Evolutionary conservation across 2,113 vertebrate genomes (phyloP), one percentile per base, ranked within the genome.

Genomic region (Alethe castanea): DNA sequence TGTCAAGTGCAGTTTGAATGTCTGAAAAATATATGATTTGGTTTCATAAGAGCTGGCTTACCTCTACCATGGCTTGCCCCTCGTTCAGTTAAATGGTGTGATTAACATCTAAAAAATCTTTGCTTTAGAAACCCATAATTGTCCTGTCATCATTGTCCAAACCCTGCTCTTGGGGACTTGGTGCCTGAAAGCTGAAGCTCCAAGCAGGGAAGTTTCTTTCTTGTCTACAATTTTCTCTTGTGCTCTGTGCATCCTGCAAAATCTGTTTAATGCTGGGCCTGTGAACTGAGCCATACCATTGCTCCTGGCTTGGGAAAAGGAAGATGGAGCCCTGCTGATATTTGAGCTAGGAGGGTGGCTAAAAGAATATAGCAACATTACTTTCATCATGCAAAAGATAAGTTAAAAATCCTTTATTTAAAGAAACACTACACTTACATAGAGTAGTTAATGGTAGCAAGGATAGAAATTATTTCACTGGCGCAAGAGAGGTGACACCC

Each of bases 181-280:
- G 20, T 53, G 11, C 42, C 72, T 88, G 36, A 93, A 53, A 91
- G 38, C 48, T 50, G 44, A 81, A 47, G 24, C 18, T 69, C 11
- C 53, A 53, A 53, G 53, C 42, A 66, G 35, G 10, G 25, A 54
- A 16, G 5, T 69, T 73, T 61, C 16, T 52, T 84, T 56, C 62
- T 50, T 36, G 11, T 69, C 44, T 78, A 14, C n/a, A 36, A 22
- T 72, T 85, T 71, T 67, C 44, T 38, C 31, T 64, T 50, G 28
- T 35, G 8, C 31, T 87, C n/a, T 42, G 42, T 38, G 24, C 23
- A 53, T 67, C 59, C 40, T 78, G 54, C 48, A 57, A 78, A 67
- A 67, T 52, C 38, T 10, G 8, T 45, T 81, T 77, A 48, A 25
- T 0, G 0, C 36, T 29, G 36, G 18, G 38, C 17, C 19, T 64